Evolutionary conservation across 2,888 invertebrate species (phyloP), one percentile per base, ranked within the genome.

Genomic region (Hoplodrina ambigua): DNA sequence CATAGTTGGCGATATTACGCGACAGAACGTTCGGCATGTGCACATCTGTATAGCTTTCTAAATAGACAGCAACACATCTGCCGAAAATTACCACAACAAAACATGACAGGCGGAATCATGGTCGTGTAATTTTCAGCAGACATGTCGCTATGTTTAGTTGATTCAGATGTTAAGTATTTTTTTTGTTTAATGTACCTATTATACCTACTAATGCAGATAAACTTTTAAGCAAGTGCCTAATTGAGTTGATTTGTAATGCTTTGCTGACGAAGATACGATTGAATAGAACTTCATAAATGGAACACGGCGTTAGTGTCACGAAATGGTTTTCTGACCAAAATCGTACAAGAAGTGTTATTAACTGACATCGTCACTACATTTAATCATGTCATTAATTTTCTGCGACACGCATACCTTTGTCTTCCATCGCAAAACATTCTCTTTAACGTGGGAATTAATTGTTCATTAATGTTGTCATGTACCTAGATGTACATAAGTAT

Each of bases 391-490:
- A 72, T 84, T 72, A 71, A 68, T 71, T 55, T 68, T 68, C 49
- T 66, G 52, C 58, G 57, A 55, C 74, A 78, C 60, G 71, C 71
- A 82, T 73, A 68, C 63, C 71, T 77, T 79, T 82, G 85, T 76
- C 61, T 77, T 73, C 61, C 30, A 58, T 63, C 50, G 70, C 54
- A 65, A 61, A 79, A 69, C 64, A 76, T 72, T 74, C 11, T 56
- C 55, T 72, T 58, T 46, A 60, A 57, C 81, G 81, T 84, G 79
- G 72, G 78, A 79, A 82, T 58, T 78, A 74, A 78, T 82, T 67
- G 59, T 62, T 63, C 11, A 44, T 67, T 60, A 57, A 54, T 55
- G 69, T 66, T 65, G 69, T 53, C 56, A 59, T 67, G 59, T 69
- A 60, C 13, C 15, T 68, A 60, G 19, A 52, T 17, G 46, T 53